Base-by-base conservation (phyloP, 2,888 invertebrate species). In the Germaria angustata region DNA sequence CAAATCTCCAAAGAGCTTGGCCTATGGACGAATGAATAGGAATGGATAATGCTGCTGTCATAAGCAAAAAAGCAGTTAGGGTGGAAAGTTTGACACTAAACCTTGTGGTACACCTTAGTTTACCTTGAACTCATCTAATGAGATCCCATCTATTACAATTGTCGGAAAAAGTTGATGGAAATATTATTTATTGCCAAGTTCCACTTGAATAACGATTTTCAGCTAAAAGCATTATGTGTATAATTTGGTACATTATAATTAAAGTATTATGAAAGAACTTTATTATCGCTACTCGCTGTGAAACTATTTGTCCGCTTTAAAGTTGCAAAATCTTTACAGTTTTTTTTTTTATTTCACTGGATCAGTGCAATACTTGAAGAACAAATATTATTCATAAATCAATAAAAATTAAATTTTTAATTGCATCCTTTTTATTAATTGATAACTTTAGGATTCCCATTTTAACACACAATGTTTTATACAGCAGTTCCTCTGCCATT, bases 391-490 rank as follows among this genome's bases (percentile, higher is more conserved):
- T 9, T 34, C 4, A 65, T 76, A 68, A 59, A 68, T 66, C 57
- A 66, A 76, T 68, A 68, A 65, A 76, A 66, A 39, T 49, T 4
- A 9, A 57, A 36, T 63, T 66, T 51, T 59, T 59, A 49, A 76
- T 76, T 49, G 20, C 76, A 68, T 76, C 59, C 76, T 68, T 59
- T 57, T 68, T 32, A 66, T 55, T 75, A 66, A 55, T 11, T 46
- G 57, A 51, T 59, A 65, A 22, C 9, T 20, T 36, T 17, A n/a
- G 15, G 57, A 28, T 39, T 46, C 46, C 32, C 28, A n/a, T 41
- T 32, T 41, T 32, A 22, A 15, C 15, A 32, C 39, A 39, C 28
- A n/a, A 36, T 34, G 13, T 46, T 34, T 51, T 22, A 0, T 7
- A 3, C 44, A 7, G 13, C n/a, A 41, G 8, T 17, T 34, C 51